These are phyloP conservation scores for Enteromius anoplus DNA, from an alignment of 2,797 vertebrate genomes.

Conservation along the genomic window DNA sequence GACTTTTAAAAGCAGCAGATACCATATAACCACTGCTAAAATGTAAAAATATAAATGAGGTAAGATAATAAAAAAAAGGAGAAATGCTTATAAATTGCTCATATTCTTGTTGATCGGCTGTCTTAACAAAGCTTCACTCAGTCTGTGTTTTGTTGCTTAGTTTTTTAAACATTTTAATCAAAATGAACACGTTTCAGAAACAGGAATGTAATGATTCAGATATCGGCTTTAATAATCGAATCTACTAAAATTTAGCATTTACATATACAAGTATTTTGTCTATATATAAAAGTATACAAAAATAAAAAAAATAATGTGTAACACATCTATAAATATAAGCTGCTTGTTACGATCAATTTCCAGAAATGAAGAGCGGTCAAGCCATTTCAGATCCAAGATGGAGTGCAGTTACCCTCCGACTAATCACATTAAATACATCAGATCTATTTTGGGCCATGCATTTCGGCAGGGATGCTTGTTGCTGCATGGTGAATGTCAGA, in stretches of 20 bases:
- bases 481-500: slow-evolving; percentile 36
- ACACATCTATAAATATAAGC: neutral
- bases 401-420: neutral
- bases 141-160: neutral
- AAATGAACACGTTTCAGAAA: neutral
- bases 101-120: neutral
- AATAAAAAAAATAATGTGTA: neutral
- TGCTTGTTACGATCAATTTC: neutral
- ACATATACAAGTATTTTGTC: too few relatives aligned
- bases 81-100: neutral
- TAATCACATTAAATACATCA: slow-evolving; percentile 14
- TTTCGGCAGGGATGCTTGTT: slow-evolving; percentile 19
- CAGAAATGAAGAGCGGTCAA: neutral
- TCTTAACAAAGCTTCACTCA: neutral
- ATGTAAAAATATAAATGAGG: neutral
- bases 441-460: slow-evolving; percentile 21
- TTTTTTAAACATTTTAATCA: neutral
- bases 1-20: slow-evolving; percentile 24
- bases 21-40: neutral
- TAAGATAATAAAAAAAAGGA: neutral
- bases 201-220: neutral
- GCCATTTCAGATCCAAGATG: neutral
- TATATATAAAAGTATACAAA: neutral
- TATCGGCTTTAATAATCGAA: neutral
- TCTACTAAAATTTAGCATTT: neutral